Conservation (phyloP, 2,113 vertebrate species). For the Labrus mixtus region DNA sequence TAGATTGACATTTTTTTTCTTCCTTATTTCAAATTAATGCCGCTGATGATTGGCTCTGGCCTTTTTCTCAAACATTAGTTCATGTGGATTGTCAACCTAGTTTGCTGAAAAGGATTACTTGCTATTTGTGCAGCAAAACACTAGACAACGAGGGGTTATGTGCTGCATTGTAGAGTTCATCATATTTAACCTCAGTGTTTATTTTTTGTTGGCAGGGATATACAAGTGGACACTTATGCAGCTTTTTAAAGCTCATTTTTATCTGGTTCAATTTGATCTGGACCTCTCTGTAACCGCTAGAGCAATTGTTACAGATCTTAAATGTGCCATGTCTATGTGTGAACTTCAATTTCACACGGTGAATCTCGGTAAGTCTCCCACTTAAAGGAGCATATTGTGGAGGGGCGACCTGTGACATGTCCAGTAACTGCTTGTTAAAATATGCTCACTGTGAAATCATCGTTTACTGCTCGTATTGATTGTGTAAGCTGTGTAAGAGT, state of each 20-base stretch:
- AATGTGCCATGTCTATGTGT: background rate
- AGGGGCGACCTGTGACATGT: constrained; percentile 2
- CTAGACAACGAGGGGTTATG: background rate
- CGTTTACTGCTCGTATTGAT: background rate
- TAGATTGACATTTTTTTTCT: too few species aligned
- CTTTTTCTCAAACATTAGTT: too few species aligned
- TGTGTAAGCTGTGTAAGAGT: too few species aligned
- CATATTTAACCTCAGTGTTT: background rate
- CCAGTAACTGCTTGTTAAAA: constrained; percentile 1
- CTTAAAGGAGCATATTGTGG: background rate
- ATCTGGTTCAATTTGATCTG: background rate
- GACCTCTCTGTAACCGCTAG: background rate
- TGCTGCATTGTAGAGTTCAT: constrained; percentile 1
- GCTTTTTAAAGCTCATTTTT: background rate
- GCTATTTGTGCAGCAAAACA: background rate
- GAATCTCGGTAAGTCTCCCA: background rate
- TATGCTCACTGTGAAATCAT: background rate
- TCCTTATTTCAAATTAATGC: too few species aligned
- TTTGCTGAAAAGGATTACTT: background rate
- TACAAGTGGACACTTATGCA: background rate
- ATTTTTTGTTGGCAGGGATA: background rate
- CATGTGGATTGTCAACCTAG: too few species aligned
- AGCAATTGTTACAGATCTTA: background rate
- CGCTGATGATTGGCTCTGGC: too few species aligned
- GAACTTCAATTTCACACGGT: background rate